Evolutionary conservation across 1,140 invertebrate genomes (phyloP).

Genomic region (Pachyrhynchus sulphureomaculatus): DNA sequence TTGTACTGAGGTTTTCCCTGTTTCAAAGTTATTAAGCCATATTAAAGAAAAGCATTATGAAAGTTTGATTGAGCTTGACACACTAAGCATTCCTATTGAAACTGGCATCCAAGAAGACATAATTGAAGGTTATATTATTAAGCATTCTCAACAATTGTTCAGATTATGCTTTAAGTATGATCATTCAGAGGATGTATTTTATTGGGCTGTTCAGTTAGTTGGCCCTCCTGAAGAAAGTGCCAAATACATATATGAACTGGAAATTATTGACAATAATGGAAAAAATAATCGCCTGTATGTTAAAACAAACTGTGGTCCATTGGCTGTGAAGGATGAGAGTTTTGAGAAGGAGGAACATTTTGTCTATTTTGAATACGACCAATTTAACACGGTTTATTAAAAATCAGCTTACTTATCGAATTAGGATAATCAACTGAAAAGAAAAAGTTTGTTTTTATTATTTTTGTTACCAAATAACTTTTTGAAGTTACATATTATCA

Average conservation of each 20-base stretch:
- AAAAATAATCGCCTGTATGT: too few relatives aligned
- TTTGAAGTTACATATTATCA: too few relatives aligned
- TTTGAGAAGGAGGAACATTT: too few relatives aligned
- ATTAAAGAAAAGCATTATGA: constrained; percentile 24
- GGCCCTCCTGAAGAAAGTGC: constrained; percentile 24
- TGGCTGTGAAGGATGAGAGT: too few relatives aligned
- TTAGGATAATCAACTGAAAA: too few relatives aligned
- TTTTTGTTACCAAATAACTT: too few relatives aligned
- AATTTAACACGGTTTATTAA: too few relatives aligned
- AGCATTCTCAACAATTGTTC: constrained; percentile 12
- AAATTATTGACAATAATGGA: constrained; percentile 20
- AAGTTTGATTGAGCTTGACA: constrained; percentile 25
- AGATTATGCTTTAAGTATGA: constrained; percentile 15
- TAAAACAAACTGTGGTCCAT: too few relatives aligned
- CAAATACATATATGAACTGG: constrained; percentile 31
- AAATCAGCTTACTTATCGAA: too few relatives aligned
- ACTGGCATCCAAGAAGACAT: constrained; percentile 3
- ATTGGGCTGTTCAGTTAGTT: constrained; percentile 24
- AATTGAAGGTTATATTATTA: constrained; percentile 23
- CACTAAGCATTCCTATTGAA: constrained; percentile 24
- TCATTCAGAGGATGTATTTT: constrained; percentile 7
- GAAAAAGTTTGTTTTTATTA: too few relatives aligned
- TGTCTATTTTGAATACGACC: too few relatives aligned
- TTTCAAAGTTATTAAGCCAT: constrained; percentile 25
- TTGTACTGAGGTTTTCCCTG: constrained; percentile 9